Base-by-base conservation (phyloP, 1,140 invertebrate species). In the Drosophila kurseongensis region DNA sequence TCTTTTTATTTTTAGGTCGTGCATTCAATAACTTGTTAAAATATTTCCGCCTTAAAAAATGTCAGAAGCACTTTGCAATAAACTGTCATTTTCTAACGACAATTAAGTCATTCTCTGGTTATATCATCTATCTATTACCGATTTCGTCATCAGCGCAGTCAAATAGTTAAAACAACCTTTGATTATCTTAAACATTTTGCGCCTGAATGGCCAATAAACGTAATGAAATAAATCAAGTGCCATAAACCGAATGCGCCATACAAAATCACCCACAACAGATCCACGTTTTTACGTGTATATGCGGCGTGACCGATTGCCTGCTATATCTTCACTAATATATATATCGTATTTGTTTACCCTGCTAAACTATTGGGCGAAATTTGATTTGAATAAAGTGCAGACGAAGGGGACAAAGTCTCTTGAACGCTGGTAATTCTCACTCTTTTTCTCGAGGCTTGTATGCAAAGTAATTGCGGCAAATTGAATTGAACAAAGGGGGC, bases 391-490 rank as follows among this genome's bases (percentile, higher is more conserved):
- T 80, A 71, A 77, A 72, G 58, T 50, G 47, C 69, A 75, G 69
- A 42, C 55, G 23, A 38, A 16, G 23, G 29, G 55, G 27, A 42
- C 32, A 59, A 52, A 58, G 59, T 29, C 60, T 52, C 52, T 5
- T 14, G 48, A 38, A 55, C 23, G 4, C 38, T 50, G 16, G 36
- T 61, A 73, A n/a, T 27, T 48, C 14, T 23, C 10, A 32, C 36
- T 48, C 18, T 55, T 42, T 51, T 65, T 67, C 57, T 63, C 42
- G 62, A 23, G 54, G 45, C 51, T 62, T 50, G 58, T 75, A 89
- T 89, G 84, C 84, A 89, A 89, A 89, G 73, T 84, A 89, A 89
- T 89, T 89, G 84, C 80, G 77, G 69, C 77, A 89, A 89, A 89
- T 89, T 89, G 69, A 89, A 89, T 89, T 89, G 80, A 72, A 83